These are phyloP conservation scores for Gymnarchus niloticus DNA, from an alignment of 2,113 vertebrate genomes.

Conservation along the genomic window DNA sequence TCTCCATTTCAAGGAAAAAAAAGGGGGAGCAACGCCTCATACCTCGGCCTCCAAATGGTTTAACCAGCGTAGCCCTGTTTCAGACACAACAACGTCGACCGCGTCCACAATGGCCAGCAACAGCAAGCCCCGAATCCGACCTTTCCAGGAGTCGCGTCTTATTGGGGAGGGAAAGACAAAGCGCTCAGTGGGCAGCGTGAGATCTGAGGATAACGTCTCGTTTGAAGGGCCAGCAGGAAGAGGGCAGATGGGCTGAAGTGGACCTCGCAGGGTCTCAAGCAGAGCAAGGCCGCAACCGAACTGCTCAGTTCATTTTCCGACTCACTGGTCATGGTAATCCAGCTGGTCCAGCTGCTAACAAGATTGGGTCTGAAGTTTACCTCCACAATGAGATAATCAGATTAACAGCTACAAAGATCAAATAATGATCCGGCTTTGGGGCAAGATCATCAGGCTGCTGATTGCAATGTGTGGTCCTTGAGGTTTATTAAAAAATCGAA, in stretches of 20 bases:
- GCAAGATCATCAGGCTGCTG: conserved; percentile 98
- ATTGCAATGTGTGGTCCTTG: conserved; percentile 99
- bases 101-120: conserved; percentile 37
- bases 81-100: conserved; percentile 40
- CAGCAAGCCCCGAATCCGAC: conserved; percentile 32
- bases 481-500: conserved; percentile 86
- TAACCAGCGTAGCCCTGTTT: conserved; percentile 41
- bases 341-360: conserved; percentile 99
- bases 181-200: conserved; percentile 57
- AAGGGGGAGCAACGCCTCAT: conserved; percentile 59
- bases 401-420: conserved; percentile 99
- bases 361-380: conserved; percentile 99
- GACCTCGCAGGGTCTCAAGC: conserved; percentile 82
- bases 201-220: conserved; percentile 81
- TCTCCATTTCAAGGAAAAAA: conserved; percentile 72
- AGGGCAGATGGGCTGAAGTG: conserved; percentile 83
- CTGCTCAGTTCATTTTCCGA: conserved; percentile 99
- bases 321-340: conserved; percentile 97
- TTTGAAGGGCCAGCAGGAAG: conserved; percentile 70
- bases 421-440: conserved; percentile 99
- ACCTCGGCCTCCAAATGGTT: conserved; percentile 56
- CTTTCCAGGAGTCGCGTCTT: conserved; percentile 31
- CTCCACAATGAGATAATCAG: conserved; percentile 99
- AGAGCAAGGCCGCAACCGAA: conserved; percentile 97
- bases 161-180: conserved; percentile 43